These are phyloP conservation scores for Drosophila bocqueti DNA, from an alignment of 1,140 invertebrate genomes.

Conservation along the genomic window DNA sequence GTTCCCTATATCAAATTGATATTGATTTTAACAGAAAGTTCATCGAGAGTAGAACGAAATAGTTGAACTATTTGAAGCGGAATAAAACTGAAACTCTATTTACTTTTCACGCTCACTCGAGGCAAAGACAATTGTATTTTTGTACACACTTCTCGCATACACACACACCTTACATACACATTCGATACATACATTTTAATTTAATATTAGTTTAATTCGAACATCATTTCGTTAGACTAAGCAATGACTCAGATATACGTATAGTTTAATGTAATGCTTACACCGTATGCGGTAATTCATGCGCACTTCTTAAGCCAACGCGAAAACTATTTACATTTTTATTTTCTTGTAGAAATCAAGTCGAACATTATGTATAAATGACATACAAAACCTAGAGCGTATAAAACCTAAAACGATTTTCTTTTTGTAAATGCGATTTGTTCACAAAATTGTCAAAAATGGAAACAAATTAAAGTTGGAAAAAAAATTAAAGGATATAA, in stretches of 20 bases:
- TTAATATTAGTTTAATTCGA: slow-evolving; percentile 38
- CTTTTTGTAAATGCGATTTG: slow-evolving; percentile 66
- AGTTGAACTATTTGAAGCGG: slow-evolving; percentile 20
- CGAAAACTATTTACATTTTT: slow-evolving; percentile 67
- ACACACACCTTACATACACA: slow-evolving; percentile 5
- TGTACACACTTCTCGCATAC: slow-evolving; percentile 9
- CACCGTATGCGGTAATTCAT: slow-evolving; percentile 11
- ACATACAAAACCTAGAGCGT: slow-evolving; percentile 29
- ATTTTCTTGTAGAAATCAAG: slow-evolving; percentile 74
- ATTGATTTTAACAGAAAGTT: neutral
- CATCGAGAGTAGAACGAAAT: neutral
- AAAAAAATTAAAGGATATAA: slow-evolving; percentile 3
- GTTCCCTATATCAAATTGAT: slow-evolving; percentile 16
- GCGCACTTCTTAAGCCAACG: slow-evolving; percentile 30
- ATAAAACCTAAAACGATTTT: slow-evolving; percentile 34
- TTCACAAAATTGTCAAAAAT: slow-evolving; percentile 41
- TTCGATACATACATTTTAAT: slow-evolving; percentile 2
- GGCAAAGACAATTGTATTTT: slow-evolving; percentile 6
- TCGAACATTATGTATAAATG: slow-evolving; percentile 27
- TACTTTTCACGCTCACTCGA: neutral
- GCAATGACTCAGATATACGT: slow-evolving; percentile 37
- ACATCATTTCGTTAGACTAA: slow-evolving; percentile 22
- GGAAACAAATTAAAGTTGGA: slow-evolving; percentile 4
- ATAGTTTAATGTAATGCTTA: slow-evolving; percentile 13
- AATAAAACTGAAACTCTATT: slow-evolving; percentile 5